Base-by-base conservation (phyloP, 2,113 vertebrate species). In the Anhinga anhinga region DNA sequence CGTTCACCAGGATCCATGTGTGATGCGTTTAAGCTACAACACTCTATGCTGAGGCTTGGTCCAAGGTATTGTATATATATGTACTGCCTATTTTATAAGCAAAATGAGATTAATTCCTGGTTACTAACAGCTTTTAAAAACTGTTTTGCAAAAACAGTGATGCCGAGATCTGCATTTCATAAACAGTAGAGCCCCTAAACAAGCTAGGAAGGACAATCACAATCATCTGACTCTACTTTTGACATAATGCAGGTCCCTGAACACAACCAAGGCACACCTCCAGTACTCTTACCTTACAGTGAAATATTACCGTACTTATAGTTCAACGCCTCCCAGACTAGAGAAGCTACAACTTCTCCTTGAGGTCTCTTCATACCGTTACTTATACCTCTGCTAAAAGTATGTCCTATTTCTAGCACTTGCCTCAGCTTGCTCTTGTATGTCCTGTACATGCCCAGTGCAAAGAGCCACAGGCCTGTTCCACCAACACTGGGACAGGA, bases 241-340 rank as follows among this genome's bases (percentile, higher is more conserved):
- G 3, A 36, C 11, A 62, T 49, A 62, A 49, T 4, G 32, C 25
- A 67, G 25, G 29, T 45, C 11, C 38, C 30, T 18, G 21, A 73
- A 70, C 32, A 70, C 14, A 71, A 30, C 6, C 12, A 27, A 55
- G 66, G 38, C 13, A 69, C 18, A 36, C 6, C 42, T 59, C 29
- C 32, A 79, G 11, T 18, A 34, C 40, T 40, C 32, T 9, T 19
- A 50, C 12, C 58, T 82, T 63, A 32, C 0, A 1, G 38, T 0
- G 66, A 86, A 76, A 62, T 14, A n/a, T 25, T 42, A 80, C 20
- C 32, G 19, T 4, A 11, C 15, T 88, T 67, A n/a, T 0, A 88
- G 38, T 25, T 79, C 61, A 73, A 42, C 44, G 30, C 7, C 34
- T 72, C 12, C 32, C 47, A 32, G 36, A n/a, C 11, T 47, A 69